phyloP scores from a whole-genome alignment of 37 sponge, comb jelly and placozoan species.

The Halichondria panicea region DNA sequence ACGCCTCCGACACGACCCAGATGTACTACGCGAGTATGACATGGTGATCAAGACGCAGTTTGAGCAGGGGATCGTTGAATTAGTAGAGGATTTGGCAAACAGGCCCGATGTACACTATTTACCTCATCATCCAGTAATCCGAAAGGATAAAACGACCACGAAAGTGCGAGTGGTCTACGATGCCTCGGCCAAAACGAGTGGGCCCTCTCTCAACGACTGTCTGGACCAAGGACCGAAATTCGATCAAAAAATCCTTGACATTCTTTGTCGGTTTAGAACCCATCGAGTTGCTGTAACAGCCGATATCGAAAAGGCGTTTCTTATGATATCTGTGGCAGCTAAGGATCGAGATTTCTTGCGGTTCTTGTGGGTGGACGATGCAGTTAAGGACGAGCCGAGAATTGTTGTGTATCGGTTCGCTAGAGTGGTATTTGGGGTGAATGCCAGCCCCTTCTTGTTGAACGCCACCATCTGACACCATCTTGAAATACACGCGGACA shows the following conservation, averaged over 20 bases:
- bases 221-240: constrained; percentile 47
- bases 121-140: constrained; percentile 60
- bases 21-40: constrained; percentile 50
- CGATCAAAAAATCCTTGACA: constrained; percentile 38
- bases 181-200: constrained; percentile 40
- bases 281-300: constrained; percentile 36
- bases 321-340: constrained; percentile 36
- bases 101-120: constrained; percentile 31
- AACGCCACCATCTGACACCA: constrained; percentile 45
- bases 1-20: constrained; percentile 45
- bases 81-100: background rate
- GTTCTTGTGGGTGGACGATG: constrained; percentile 63
- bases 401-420: constrained; percentile 32
- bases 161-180: constrained; percentile 49
- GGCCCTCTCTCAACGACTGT: constrained; percentile 54
- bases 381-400: constrained; percentile 1
- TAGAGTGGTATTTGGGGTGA: constrained; percentile 47
- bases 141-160: constrained; percentile 43
- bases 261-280: constrained; percentile 42
- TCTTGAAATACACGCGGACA: constrained; percentile 19
- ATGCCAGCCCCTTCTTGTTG: constrained; percentile 44
- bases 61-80: constrained; percentile 46
- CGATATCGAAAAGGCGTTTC: constrained; percentile 60
- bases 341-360: constrained; percentile 41
- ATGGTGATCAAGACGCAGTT: constrained; percentile 43